Conservation (phyloP, 2,888 invertebrate genomes). For the Sinopyrophorus schimmeli region DNA sequence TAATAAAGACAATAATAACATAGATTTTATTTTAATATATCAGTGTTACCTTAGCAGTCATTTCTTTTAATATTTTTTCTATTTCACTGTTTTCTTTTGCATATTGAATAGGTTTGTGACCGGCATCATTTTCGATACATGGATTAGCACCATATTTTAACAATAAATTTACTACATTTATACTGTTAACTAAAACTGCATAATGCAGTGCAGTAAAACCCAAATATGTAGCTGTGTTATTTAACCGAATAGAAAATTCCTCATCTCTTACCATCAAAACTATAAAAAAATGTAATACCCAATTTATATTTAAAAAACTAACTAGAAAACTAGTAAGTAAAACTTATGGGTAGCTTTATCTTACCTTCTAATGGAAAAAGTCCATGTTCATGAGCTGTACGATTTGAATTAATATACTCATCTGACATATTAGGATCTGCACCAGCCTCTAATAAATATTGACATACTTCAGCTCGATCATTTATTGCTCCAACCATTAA, state of each 20-base stretch:
- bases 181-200: constrained; percentile 76
- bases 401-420: constrained; percentile 72
- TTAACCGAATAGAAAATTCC: constrained; percentile 76
- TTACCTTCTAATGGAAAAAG: constrained; percentile 75
- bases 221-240: constrained; percentile 73
- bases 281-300: constrained; percentile 42
- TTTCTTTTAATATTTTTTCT: constrained; percentile 64
- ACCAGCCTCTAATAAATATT: constrained; percentile 69
- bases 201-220: constrained; percentile 90
- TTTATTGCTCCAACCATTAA: constrained; percentile 84
- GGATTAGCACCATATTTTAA: constrained; percentile 77
- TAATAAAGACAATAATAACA: constrained; percentile 35
- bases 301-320: too few relatives aligned
- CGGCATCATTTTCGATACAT: constrained; percentile 73
- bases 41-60: constrained; percentile 54
- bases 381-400: constrained; percentile 67
- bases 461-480: constrained; percentile 64
- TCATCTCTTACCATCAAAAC: constrained; percentile 73
- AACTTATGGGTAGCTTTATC: neutral
- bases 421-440: constrained; percentile 78
- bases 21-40: constrained; percentile 2
- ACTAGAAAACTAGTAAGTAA: neutral
- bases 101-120: constrained; percentile 76
- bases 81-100: constrained; percentile 66
- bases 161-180: constrained; percentile 64